These are phyloP conservation scores for Callyntrura guangdongensis DNA, from an alignment of 2,888 invertebrate species.

Conservation along the genomic window DNA sequence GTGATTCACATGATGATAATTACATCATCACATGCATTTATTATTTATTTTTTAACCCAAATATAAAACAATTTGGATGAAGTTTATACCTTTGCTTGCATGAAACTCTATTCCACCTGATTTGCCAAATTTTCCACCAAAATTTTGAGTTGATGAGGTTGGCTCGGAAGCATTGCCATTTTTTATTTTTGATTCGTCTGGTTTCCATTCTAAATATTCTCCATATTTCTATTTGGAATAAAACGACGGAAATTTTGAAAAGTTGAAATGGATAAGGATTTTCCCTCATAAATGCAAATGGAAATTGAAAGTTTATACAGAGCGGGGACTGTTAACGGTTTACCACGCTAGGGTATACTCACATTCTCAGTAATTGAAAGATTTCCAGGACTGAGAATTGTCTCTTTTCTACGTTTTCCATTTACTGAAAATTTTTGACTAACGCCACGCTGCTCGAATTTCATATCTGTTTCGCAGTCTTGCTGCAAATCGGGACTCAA, in stretches of 20 bases:
- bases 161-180: slow-evolving; percentile 63
- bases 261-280: too few relatives aligned
- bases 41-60: too few relatives aligned
- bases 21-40: too few relatives aligned
- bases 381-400: slow-evolving; percentile 82
- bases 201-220: slow-evolving; percentile 94
- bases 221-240: slow-evolving; percentile 88
- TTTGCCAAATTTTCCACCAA: slow-evolving; percentile 63
- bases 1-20: neutral
- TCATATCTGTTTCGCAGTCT: slow-evolving; percentile 80
- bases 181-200: slow-evolving; percentile 88
- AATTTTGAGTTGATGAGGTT: slow-evolving; percentile 55
- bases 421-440: slow-evolving; percentile 82
- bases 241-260: too few relatives aligned
- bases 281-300: too few relatives aligned
- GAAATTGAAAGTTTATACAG: too few relatives aligned
- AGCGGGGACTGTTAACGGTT: too few relatives aligned
- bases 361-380: slow-evolving; percentile 84
- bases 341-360: too few relatives aligned
- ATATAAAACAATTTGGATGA: too few relatives aligned
- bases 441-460: slow-evolving; percentile 84
- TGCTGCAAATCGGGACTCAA: slow-evolving; percentile 74
- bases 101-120: slow-evolving; percentile 83
- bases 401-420: slow-evolving; percentile 80
- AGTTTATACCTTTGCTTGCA: slow-evolving; percentile 79